Conservation (phyloP, 2,797 vertebrate species). For the Urophycis tenuis region DNA sequence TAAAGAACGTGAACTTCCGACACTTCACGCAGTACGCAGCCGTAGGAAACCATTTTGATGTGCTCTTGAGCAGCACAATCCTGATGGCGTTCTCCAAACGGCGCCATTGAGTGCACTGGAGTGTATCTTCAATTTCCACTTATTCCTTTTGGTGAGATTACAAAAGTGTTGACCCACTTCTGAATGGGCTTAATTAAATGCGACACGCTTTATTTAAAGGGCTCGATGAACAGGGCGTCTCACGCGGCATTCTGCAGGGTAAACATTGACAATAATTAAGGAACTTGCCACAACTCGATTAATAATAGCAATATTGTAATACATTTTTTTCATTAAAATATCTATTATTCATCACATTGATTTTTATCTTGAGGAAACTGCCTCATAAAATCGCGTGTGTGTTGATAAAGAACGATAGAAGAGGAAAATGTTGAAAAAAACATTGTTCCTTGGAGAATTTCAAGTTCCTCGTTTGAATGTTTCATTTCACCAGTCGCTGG, state of each 20-base stretch:
- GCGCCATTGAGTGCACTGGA: neutral
- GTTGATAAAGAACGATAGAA: neutral
- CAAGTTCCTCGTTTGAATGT: neutral
- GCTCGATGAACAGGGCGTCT: neutral
- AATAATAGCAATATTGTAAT: neutral
- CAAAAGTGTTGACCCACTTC: slow-evolving; percentile 2
- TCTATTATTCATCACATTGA: too few species aligned
- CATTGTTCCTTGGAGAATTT: neutral
- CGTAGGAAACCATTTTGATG: neutral
- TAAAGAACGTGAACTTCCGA: neutral
- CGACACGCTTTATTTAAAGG: neutral
- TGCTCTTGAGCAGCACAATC: neutral
- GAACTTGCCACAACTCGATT: neutral
- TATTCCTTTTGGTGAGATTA: neutral
- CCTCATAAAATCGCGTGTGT: neutral
- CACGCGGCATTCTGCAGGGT: neutral
- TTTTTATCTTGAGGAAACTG: neutral
- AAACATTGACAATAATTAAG: neutral
- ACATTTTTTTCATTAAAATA: neutral
- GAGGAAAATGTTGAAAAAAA: neutral
- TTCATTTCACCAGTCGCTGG: neutral
- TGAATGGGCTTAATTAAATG: neutral
- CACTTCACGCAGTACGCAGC: too few species aligned
- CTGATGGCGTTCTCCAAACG: neutral
- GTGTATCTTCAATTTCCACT: neutral